phyloP scores from a whole-genome alignment of 2,113 vertebrate genomes.

The Madoqua kirkii region DNA sequence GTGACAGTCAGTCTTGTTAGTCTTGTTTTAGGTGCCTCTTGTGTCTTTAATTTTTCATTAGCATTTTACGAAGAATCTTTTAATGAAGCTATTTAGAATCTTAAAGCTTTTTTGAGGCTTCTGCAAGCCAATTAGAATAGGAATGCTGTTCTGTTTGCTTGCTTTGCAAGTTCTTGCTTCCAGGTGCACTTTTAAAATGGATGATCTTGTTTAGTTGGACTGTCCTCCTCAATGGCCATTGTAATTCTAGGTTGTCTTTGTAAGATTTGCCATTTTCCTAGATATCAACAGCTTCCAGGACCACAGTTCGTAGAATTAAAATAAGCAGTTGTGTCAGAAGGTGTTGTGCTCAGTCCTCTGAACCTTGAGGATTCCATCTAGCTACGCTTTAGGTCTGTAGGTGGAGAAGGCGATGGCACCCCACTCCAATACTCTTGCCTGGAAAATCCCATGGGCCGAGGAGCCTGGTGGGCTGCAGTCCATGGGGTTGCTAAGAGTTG shows the following conservation, averaged over 20 bases:
- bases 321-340: background rate
- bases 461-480: no score
- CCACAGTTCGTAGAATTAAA: no score
- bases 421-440: no score
- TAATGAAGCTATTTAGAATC: background rate
- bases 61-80: background rate
- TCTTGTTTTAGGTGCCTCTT: background rate
- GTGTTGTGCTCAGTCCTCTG: background rate
- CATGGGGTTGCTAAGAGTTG: no score
- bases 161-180: background rate
- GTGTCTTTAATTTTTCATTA: background rate
- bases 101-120: background rate
- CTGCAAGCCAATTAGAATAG: background rate
- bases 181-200: background rate
- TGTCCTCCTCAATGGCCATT: background rate
- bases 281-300: background rate
- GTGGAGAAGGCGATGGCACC: no score
- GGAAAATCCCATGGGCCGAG: no score
- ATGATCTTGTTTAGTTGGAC: background rate
- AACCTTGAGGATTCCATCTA: background rate
- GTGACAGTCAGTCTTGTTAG: background rate
- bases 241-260: background rate
- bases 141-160: background rate
- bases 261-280: background rate
- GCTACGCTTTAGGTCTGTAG: background rate